Conservation (phyloP, 37 sponge, comb jelly and placozoan genomes). For the Chondrilla cf. caribensis region DNA sequence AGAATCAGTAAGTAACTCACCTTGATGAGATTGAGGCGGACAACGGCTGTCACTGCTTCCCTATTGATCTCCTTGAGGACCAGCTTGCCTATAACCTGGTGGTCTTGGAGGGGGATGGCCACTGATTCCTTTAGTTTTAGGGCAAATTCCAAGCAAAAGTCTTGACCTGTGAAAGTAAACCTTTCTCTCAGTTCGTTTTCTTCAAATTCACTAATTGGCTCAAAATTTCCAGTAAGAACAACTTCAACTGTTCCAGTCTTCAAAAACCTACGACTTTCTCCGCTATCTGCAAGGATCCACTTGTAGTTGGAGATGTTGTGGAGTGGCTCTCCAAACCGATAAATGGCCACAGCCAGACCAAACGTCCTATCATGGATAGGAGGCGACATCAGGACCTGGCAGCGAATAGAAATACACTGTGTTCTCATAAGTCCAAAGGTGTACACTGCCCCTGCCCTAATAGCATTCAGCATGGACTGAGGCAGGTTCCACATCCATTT, state of each 20-base stretch:
- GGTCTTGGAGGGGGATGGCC: slow-evolving; percentile 27
- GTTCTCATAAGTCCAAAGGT: not conserved
- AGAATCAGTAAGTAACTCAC: not conserved
- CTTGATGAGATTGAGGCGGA: slow-evolving; percentile 40
- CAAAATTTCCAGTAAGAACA: slow-evolving; percentile 26
- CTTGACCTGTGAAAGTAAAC: slow-evolving; percentile 33
- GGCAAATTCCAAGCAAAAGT: slow-evolving; percentile 49
- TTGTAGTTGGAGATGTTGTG: slow-evolving; percentile 38
- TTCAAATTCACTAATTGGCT: slow-evolving; percentile 21
- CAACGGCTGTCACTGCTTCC: not conserved
- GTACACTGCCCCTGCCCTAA: slow-evolving; percentile 36
- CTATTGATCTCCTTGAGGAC: slow-evolving; percentile 24
- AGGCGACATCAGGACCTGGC: slow-evolving; percentile 54
- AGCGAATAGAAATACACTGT: slow-evolving; percentile 24
- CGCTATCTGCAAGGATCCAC: slow-evolving; percentile 44
- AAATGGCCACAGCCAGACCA: slow-evolving; percentile 41
- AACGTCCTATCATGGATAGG: slow-evolving; percentile 23
- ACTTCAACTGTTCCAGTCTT: slow-evolving; percentile 33
- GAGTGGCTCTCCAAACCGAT: slow-evolving; percentile 58
- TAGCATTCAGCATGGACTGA: slow-evolving; percentile 5
- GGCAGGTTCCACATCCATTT: slow-evolving; percentile 43
- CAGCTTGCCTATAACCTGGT: slow-evolving; percentile 49
- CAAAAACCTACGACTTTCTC: slow-evolving; percentile 17
- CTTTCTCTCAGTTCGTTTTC: slow-evolving; percentile 8
- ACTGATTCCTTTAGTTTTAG: slow-evolving; percentile 31